These are phyloP conservation scores for Bombyx mandarina DNA, from an alignment of 1,140 invertebrate species.

Conservation along the genomic window DNA sequence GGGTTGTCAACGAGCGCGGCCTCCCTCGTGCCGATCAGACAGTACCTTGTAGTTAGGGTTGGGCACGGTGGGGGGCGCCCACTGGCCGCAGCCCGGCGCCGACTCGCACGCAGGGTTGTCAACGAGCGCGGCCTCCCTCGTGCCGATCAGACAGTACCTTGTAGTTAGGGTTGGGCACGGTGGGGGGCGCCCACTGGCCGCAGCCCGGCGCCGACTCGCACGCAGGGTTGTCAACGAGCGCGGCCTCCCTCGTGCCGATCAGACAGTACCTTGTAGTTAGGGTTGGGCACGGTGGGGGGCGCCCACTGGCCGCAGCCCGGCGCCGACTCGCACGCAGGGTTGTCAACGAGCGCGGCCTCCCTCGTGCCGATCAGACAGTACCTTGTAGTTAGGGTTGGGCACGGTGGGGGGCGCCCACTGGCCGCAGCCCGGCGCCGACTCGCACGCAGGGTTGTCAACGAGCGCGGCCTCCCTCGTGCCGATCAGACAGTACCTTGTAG, in stretches of 20 bases:
- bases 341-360: slow-evolving; percentile 94
- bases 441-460: slow-evolving; percentile 92
- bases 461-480: slow-evolving; percentile 98
- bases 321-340: slow-evolving; percentile 88
- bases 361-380: slow-evolving; percentile 92
- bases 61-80: slow-evolving; percentile 87
- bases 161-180: slow-evolving; percentile 92
- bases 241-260: slow-evolving; percentile 98
- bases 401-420: slow-evolving; percentile 89
- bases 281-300: slow-evolving; percentile 89
- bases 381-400: slow-evolving; percentile 91
- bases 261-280: slow-evolving; percentile 83
- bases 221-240: slow-evolving; percentile 91
- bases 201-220: slow-evolving; percentile 90
- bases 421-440: slow-evolving; percentile 90
- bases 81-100: slow-evolving; percentile 91
- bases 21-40: slow-evolving; percentile 97
- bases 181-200: slow-evolving; percentile 89
- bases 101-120: slow-evolving; percentile 91
- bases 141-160: slow-evolving; percentile 97
- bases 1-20: slow-evolving; percentile 94
- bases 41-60: slow-evolving; percentile 89
- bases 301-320: slow-evolving; percentile 95
- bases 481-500: slow-evolving; percentile 87
- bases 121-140: slow-evolving; percentile 92